Evolutionary conservation across 2,888 invertebrate genomes (phyloP).

Genomic region (Diarsia mendica): DNA sequence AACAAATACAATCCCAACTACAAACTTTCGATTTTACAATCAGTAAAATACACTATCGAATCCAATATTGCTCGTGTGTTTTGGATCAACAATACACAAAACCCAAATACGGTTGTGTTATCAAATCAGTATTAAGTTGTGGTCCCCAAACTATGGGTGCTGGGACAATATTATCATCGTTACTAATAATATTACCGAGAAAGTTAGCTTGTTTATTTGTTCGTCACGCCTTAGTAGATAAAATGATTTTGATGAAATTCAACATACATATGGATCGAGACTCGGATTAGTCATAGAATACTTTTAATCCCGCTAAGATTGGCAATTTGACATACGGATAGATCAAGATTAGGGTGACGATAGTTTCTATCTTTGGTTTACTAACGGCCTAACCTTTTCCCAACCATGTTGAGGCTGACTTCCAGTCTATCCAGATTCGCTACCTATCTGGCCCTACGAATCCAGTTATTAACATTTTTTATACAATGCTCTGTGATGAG

Average conservation of each 20-base stretch:
- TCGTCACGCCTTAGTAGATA: background rate
- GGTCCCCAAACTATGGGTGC: constrained; percentile 5
- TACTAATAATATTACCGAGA: background rate
- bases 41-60: constrained; percentile 13
- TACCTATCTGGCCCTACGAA: too few species aligned
- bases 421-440: too few species aligned
- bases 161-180: background rate
- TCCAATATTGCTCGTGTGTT: background rate
- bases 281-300: background rate
- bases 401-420: background rate
- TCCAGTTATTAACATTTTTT: too few species aligned
- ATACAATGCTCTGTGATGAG: too few species aligned
- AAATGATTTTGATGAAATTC: background rate
- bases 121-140: constrained; percentile 37
- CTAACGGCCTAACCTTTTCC: background rate
- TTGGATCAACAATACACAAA: constrained; percentile 16
- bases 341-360: background rate
- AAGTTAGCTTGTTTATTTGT: background rate
- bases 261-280: background rate
- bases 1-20: background rate
- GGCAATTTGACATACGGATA: background rate
- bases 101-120: constrained; percentile 17
- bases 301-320: fast-evolving
- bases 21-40: constrained; percentile 27
- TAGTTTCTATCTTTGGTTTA: background rate